Conservation (phyloP, 2,888 invertebrate genomes). For the Pediacus dermestoides region DNA sequence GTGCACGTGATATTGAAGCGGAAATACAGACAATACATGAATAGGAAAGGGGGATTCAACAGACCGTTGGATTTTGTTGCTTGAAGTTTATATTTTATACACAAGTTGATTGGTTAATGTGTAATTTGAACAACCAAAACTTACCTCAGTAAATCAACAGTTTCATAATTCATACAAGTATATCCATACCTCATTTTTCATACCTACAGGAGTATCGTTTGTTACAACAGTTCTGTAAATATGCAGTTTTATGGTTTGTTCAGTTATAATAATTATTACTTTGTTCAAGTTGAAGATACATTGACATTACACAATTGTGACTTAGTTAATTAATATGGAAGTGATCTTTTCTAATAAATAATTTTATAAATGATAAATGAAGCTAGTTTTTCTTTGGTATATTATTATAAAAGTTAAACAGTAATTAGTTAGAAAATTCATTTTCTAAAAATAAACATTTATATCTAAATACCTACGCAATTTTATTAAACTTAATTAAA, state of each 20-base stretch:
- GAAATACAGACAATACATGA: conserved; percentile 99
- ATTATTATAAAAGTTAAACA: too few species aligned
- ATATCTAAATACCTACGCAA: too few species aligned
- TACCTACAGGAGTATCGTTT: too few species aligned
- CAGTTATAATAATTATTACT: conserved; percentile 19
- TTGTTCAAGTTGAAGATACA: conserved; percentile 14
- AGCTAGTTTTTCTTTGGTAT: too few species aligned
- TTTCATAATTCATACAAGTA: conserved; percentile 13
- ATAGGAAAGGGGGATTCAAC: conserved; percentile 98
- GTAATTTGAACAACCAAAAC: conserved; percentile 33
- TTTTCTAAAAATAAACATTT: too few species aligned
- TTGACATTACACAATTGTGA: too few species aligned
- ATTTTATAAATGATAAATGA: conserved; percentile 22
- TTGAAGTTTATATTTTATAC: conserved; percentile 41
- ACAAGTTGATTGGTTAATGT: conserved; percentile 14
- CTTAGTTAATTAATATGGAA: too few species aligned
- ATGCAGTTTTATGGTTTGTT: conserved; percentile 30
- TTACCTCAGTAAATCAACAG: conserved; percentile 26
- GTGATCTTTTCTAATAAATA: too few species aligned
- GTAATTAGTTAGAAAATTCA: too few species aligned
- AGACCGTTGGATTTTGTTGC: conserved; percentile 96
- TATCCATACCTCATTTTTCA: conserved; percentile 25
- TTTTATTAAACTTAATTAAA: too few species aligned
- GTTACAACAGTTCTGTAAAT: conserved; percentile 31
- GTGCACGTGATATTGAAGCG: conserved; percentile 95